A percentile compares a stretch with the other conserved stretches of the same genome.
Evolutionary conservation across 2,888 invertebrate species (phyloP).

Genomic region (Drosophila nr. perissopoda): DNA sequence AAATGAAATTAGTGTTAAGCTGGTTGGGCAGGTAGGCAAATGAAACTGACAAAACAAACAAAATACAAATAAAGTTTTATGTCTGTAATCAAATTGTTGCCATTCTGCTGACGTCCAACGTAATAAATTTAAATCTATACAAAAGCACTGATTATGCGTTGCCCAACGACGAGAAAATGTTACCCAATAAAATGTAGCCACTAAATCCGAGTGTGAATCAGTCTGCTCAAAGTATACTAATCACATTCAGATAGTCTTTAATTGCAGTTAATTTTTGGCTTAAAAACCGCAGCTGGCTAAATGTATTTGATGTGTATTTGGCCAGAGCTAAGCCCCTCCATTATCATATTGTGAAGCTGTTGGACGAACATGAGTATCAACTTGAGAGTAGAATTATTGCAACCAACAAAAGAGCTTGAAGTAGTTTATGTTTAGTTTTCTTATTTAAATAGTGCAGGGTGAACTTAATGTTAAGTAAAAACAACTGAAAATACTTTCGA

Average conservation of each 20-base stretch:
- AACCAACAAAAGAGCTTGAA: not conserved
- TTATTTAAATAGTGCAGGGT: not conserved
- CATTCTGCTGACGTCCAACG: constrained; percentile 57
- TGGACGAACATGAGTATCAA: not conserved
- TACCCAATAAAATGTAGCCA: not conserved
- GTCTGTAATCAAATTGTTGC: constrained; percentile 75
- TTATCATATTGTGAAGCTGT: not conserved
- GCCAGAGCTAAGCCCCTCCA: not conserved
- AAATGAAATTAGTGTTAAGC: constrained; percentile 78
- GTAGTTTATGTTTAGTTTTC: not conserved
- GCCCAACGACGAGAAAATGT: not conserved
- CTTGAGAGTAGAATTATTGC: not conserved
- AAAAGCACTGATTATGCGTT: constrained; percentile 22
- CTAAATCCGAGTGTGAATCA: not conserved
- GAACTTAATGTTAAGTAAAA: constrained; percentile 19
- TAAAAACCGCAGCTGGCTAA: not conserved
- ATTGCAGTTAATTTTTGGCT: constrained; percentile 4
- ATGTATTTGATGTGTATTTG: not conserved
- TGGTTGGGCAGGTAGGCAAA: constrained; percentile 26
- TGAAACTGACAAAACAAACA: constrained; percentile 47
- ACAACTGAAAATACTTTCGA: constrained; percentile 37
- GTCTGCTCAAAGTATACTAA: not conserved
- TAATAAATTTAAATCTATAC: constrained; percentile 78
- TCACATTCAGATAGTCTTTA: not conserved
- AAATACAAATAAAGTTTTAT: constrained; percentile 78